Conservation (phyloP, 1,140 invertebrate species). For the Anadara kagoshimensis region DNA sequence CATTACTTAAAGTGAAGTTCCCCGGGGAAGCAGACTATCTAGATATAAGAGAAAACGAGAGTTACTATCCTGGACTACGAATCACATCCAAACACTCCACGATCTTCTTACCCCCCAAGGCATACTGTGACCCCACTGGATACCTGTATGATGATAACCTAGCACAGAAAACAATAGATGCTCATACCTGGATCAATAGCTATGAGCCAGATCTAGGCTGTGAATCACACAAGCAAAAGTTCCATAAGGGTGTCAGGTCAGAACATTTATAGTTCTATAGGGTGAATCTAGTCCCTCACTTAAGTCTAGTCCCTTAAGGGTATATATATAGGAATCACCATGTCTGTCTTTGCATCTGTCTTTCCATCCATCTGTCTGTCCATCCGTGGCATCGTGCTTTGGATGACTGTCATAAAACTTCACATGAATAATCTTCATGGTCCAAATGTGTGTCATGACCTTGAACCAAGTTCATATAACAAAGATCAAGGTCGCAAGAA, state of each 20-base stretch:
- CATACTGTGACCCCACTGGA: slow-evolving; percentile 73
- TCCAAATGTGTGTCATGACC: too few species aligned
- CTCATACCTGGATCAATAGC: slow-evolving; percentile 74
- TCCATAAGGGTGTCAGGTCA: slow-evolving; percentile 73
- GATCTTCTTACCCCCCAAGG: slow-evolving; percentile 73
- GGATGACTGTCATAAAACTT: too few species aligned
- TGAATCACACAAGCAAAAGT: slow-evolving; percentile 61
- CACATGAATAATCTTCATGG: too few species aligned
- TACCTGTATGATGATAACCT: slow-evolving; percentile 75
- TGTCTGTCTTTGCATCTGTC: too few species aligned
- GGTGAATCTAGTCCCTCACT: too few species aligned
- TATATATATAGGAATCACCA: too few species aligned
- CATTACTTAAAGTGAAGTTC: slow-evolving; percentile 55
- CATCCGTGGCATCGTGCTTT: too few species aligned
- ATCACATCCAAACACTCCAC: slow-evolving; percentile 70
- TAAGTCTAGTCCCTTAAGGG: too few species aligned
- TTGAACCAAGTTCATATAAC: too few species aligned
- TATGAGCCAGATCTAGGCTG: slow-evolving; percentile 66
- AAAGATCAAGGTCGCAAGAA: too few species aligned
- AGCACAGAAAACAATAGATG: slow-evolving; percentile 72
- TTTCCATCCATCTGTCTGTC: too few species aligned
- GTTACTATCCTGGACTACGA: slow-evolving; percentile 65
- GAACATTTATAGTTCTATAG: too few species aligned
- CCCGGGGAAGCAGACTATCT: slow-evolving; percentile 65
- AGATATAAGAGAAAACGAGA: slow-evolving; percentile 69